Conservation (phyloP, 1,140 invertebrate genomes). For the Whitmania pigra region DNA sequence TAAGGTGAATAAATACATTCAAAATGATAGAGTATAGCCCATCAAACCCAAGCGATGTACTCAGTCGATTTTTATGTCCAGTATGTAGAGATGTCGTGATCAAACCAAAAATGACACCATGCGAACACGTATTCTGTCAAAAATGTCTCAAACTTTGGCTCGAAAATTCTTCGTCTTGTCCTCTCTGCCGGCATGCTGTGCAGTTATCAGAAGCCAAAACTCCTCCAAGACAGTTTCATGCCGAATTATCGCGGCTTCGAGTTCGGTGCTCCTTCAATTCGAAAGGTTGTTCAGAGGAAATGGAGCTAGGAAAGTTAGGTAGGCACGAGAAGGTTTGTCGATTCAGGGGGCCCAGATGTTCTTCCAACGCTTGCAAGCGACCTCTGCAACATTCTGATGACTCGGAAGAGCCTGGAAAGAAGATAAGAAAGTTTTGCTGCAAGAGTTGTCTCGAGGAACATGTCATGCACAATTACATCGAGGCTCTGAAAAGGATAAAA, state of each 20-base stretch:
- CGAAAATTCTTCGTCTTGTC: neutral
- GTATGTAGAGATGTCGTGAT: neutral
- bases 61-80: neutral
- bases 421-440: slow-evolving; percentile 7
- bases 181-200: neutral
- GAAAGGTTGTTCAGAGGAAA: slow-evolving; percentile 1
- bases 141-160: slow-evolving; percentile 8
- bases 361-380: neutral
- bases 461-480: slow-evolving; percentile 8
- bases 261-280: neutral
- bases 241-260: slow-evolving; percentile 2
- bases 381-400: slow-evolving; percentile 2
- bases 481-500: neutral
- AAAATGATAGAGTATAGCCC: slow-evolving; percentile 5
- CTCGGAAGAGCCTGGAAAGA: neutral
- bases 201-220: neutral
- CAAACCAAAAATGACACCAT: slow-evolving; percentile 7
- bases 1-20: neutral
- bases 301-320: neutral
- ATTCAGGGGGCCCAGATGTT: slow-evolving; percentile 2
- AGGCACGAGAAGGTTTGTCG: slow-evolving; percentile 1
- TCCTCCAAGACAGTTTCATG: neutral
- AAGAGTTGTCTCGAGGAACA: slow-evolving; percentile 4
- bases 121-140: slow-evolving; percentile 9
- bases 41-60: neutral